A percentile compares a stretch with the other conserved stretches of the same genome.
Evolutionary conservation across 2,888 invertebrate species (phyloP).

Genomic region (Pilophorus perplexus): DNA sequence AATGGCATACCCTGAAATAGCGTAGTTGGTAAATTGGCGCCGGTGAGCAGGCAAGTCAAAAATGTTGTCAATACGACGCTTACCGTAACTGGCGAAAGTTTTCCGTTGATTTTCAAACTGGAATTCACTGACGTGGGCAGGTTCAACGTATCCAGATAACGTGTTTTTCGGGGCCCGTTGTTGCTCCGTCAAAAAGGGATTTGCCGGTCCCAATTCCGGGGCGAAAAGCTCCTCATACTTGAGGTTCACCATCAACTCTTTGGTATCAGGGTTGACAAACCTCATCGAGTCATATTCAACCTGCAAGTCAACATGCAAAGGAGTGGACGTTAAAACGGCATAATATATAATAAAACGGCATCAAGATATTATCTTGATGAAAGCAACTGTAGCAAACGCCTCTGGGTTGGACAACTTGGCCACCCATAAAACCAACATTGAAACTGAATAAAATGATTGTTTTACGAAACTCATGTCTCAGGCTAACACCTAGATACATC

Average conservation of each 20-base stretch:
- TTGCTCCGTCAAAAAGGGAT: constrained; percentile 89
- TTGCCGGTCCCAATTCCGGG: constrained; percentile 85
- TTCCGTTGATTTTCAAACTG: constrained; percentile 95
- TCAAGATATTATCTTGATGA: background rate
- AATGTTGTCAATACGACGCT: background rate
- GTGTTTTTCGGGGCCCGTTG: constrained; percentile 85
- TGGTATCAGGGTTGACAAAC: constrained; percentile 72
- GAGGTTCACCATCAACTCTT: constrained; percentile 86
- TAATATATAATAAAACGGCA: background rate
- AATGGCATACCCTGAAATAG: constrained; percentile 65
- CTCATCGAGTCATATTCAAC: constrained; percentile 68
- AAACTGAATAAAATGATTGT: too few relatives aligned
- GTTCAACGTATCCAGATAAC: constrained; percentile 90
- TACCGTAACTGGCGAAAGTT: constrained; percentile 87
- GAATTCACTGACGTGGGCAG: constrained; percentile 92
- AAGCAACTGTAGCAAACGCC: background rate
- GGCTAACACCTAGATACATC: too few relatives aligned
- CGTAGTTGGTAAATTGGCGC: background rate
- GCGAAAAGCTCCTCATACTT: constrained; percentile 93
- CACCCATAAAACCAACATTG: too few relatives aligned
- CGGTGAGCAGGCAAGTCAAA: background rate
- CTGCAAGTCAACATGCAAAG: constrained; percentile 55
- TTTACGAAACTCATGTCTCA: too few relatives aligned
- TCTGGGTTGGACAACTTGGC: background rate
- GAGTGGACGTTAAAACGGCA: background rate